Percentiles rank a stretch among this genome's conserved stretches.
Evolutionary conservation across 2,888 invertebrate genomes (phyloP).

Genomic region (Steinernema carpocapsae): DNA sequence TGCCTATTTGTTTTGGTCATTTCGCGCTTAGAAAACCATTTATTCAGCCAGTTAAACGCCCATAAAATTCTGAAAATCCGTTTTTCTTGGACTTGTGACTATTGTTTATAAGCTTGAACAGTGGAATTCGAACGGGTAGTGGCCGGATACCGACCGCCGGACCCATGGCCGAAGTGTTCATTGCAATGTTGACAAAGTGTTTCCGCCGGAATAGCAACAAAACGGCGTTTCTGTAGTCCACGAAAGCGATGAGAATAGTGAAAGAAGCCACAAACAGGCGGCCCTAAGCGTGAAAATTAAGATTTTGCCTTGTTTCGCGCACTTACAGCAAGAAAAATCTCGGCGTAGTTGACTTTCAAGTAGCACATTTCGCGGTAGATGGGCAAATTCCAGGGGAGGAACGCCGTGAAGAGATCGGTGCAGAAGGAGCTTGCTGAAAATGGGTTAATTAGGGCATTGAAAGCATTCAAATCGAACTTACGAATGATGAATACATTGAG

Average conservation of each 20-base stretch:
- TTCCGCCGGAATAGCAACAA: neutral
- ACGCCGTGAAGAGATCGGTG: constrained; percentile 26
- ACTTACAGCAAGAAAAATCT: neutral
- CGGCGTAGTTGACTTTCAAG: constrained; percentile 4
- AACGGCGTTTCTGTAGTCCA: constrained; percentile 9
- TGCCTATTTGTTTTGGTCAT: too few relatives aligned
- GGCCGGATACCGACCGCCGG: too few relatives aligned
- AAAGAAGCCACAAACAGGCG: constrained; percentile 3
- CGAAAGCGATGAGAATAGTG: constrained; percentile 17
- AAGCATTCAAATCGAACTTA: neutral
- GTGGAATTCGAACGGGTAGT: too few relatives aligned
- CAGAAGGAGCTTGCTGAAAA: constrained; percentile 20
- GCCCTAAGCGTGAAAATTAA: neutral
- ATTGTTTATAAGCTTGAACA: too few relatives aligned
- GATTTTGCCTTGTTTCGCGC: too few relatives aligned
- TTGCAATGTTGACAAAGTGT: neutral
- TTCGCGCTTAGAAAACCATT: too few relatives aligned
- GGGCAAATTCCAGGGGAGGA: neutral
- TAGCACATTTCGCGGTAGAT: neutral
- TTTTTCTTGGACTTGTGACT: too few relatives aligned
- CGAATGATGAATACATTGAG: constrained; percentile 8
- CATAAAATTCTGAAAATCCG: too few relatives aligned
- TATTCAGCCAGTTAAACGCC: too few relatives aligned
- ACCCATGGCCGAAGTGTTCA: too few relatives aligned
- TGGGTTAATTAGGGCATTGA: too few relatives aligned